These are phyloP conservation scores for Apogon hyalosoma DNA, from an alignment of 2,797 vertebrate genomes.

Conservation along the genomic window DNA sequence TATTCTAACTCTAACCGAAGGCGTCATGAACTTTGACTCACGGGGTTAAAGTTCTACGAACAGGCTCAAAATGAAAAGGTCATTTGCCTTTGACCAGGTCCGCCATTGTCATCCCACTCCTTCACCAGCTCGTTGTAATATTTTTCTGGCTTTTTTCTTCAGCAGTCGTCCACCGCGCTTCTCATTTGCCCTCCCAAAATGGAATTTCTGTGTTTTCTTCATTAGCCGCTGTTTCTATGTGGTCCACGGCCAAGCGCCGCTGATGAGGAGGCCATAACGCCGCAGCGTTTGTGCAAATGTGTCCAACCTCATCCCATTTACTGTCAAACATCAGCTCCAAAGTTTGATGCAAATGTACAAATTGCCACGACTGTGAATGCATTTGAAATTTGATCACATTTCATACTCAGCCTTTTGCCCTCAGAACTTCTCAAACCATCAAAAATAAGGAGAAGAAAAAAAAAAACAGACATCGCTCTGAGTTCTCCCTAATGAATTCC, in stretches of 20 bases:
- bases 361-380: constrained; percentile 71
- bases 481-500: constrained; percentile 76
- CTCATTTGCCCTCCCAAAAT: constrained; percentile 84
- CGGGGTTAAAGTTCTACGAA: no score
- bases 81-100: no score
- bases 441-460: not conserved
- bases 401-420: constrained; percentile 61
- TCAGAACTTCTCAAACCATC: constrained; percentile 50
- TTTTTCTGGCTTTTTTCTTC: constrained; percentile 53
- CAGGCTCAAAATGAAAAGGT: no score
- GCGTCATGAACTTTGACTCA: no score
- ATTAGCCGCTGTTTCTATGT: constrained; percentile 85
- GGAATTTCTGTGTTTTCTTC: constrained; percentile 87
- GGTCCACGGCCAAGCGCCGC: constrained; percentile 84
- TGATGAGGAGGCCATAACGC: constrained; percentile 84
- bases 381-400: constrained; percentile 80
- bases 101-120: no score
- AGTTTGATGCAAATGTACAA: constrained; percentile 71
- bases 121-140: constrained; percentile 19
- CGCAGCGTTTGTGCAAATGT: constrained; percentile 72
- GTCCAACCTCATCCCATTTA: constrained; percentile 66
- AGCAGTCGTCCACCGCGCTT: constrained; percentile 80
- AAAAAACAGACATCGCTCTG: constrained; percentile 26
- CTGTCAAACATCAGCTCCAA: constrained; percentile 51
- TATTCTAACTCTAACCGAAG: no score